Conservation (phyloP, 2,797 vertebrate species). For the Bradypus variegatus region DNA sequence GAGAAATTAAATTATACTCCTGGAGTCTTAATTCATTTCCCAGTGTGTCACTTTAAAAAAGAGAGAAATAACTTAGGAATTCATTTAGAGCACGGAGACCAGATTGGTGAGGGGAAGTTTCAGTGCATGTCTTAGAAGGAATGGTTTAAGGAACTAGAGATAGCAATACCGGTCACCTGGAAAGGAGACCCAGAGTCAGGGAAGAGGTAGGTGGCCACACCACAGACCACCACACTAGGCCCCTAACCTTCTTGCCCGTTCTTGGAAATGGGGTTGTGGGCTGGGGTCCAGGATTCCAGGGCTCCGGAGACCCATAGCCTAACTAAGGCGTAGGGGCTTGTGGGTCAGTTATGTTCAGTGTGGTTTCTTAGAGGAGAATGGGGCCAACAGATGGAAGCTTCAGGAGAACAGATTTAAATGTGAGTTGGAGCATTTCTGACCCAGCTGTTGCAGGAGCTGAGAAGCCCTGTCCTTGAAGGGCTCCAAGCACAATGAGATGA, state of each 20-base stretch:
- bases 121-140: neutral
- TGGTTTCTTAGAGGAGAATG: neutral
- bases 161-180: slow-evolving; percentile 48
- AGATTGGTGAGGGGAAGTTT: neutral
- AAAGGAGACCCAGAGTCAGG: neutral
- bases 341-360: neutral
- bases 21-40: neutral
- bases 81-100: neutral
- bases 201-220: neutral
- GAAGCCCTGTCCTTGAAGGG: neutral
- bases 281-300: neutral
- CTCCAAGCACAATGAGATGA: neutral
- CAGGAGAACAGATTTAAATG: neutral
- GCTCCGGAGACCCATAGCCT: neutral
- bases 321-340: too few species aligned
- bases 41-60: neutral
- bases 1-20: neutral
- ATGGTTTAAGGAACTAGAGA: neutral
- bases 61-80: neutral
- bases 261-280: neutral
- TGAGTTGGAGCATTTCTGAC: neutral
- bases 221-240: neutral
- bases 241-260: neutral
- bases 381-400: neutral
- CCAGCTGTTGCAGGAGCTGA: neutral